Base-by-base conservation (phyloP, 2,888 invertebrate species). In the Parasteatoda lunata region DNA sequence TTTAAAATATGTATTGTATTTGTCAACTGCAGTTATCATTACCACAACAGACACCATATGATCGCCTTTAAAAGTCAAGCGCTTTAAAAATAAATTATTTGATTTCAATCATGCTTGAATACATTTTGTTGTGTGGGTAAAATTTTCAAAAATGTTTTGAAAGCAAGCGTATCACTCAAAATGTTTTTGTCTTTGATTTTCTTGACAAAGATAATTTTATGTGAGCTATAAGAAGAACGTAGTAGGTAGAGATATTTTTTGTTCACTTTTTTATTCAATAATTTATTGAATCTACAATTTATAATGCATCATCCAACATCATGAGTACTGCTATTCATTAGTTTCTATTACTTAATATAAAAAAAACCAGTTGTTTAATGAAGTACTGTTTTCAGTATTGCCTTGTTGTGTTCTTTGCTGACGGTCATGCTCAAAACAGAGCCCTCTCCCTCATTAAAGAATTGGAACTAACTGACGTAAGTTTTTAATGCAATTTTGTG, bases 351-450 rank as follows among this genome's bases (percentile, higher is more conserved):
- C 30, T 1, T 30, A 30, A 30, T 30, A 30, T 30, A 30, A 2
- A 30, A 30, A 30, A 30, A 0, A 30, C 2, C 2, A 30, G 30
- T 11, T 70, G 11, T 48, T 13, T 47, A 4, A 11, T 70, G 11
- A 48, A 45, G 59, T 5, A 69, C 77, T 73, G 59, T 75, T 90
- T 91, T 65, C 90, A 92, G 92, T 91, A 91, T 4, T 92, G 92
- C 89, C 90, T 93, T 73, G 90, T 93, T 5, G 91, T 92, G 8
- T 92, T 93, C 89, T 93, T 93, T 90, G 90, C 90, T 89, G 92
- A 93, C 90, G 92, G 92, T 8, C 90, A 91, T 69, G 91, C 92
- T 13, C 90, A 91, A 75, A 91, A 91, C 45, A 89, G 92, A 89
- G 92, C 92, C 3, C 89, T 90, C 73, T 89, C 90, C 11, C 91